phyloP scores from a whole-genome alignment of 1,140 invertebrate genomes.

The Diorhabda elongata region DNA sequence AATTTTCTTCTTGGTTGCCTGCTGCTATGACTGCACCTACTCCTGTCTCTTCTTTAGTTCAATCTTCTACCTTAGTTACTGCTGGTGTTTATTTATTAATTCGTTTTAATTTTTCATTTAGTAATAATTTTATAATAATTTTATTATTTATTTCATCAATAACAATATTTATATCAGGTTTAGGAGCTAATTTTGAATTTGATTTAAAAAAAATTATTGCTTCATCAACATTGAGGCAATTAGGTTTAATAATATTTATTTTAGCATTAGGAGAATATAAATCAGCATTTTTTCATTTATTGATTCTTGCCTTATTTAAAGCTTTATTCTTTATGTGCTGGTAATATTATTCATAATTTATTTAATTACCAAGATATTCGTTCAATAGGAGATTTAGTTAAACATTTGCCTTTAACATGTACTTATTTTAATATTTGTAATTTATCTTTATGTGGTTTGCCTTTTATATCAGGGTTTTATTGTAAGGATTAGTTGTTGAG shows the following conservation, averaged over 20 bases:
- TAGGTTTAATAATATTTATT: conserved; percentile 62
- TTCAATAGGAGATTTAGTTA: conserved; percentile 48
- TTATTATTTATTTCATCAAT: conserved; percentile 48
- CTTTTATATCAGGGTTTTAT: conserved; percentile 62
- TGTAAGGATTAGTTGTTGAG: conserved; percentile 63
- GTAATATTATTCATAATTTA: conserved; percentile 58
- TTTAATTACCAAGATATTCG: conserved; percentile 61
- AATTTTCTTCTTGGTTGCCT: conserved; percentile 61
- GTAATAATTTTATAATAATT: conserved; percentile 28
- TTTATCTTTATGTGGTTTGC: conserved; percentile 53
- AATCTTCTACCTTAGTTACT: conserved; percentile 71
- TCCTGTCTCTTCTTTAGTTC: conserved; percentile 66
- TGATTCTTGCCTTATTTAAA: conserved; percentile 62
- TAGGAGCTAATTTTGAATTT: conserved; percentile 58
- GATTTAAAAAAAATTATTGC: conserved; percentile 71
- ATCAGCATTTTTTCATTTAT: conserved; percentile 60
- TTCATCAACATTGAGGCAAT: conserved; percentile 65
- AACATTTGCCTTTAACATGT: conserved; percentile 47
- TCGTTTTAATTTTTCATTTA: conserved; percentile 54
- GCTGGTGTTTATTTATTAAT: conserved; percentile 68
- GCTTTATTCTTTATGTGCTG: conserved; percentile 61
- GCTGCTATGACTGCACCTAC: conserved; percentile 66
- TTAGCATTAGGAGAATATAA: conserved; percentile 49
- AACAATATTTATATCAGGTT: conserved; percentile 59
- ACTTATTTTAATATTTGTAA: conserved; percentile 52